Conservation (phyloP, 1,140 invertebrate genomes). For the Bombus soroeensis region DNA sequence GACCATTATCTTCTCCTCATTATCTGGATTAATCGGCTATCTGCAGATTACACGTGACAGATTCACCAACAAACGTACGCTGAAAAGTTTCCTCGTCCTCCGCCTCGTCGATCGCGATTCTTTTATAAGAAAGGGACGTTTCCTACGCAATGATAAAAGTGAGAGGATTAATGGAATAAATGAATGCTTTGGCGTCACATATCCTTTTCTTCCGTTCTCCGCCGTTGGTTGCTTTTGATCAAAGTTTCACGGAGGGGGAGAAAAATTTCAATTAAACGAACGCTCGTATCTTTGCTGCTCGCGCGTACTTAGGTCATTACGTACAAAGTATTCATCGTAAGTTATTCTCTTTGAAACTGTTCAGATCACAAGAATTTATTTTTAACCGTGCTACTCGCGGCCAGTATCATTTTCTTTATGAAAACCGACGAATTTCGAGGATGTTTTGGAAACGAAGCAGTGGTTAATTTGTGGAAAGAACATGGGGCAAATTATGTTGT, state of each 20-base stretch:
- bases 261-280: conserved; percentile 28
- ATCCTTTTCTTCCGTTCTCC: neutral
- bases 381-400: neutral
- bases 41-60: conserved; percentile 38
- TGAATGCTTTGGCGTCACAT: neutral
- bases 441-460: too few species aligned
- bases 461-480: neutral
- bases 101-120: neutral
- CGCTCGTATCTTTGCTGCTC: neutral
- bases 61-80: neutral
- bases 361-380: neutral
- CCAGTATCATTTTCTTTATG: too few species aligned
- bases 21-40: conserved; percentile 51
- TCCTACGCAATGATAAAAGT: neutral
- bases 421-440: neutral
- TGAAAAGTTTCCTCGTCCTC: neutral
- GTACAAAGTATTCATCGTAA: neutral
- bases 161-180: conserved; percentile 12
- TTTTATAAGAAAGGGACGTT: neutral
- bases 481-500: neutral
- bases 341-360: conserved; percentile 17
- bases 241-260: too few species aligned
- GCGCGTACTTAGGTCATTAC: neutral
- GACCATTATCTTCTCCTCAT: conserved; percentile 61
- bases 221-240: conserved; percentile 13